Conservation (phyloP, 2,113 vertebrate genomes). For the Phrynosoma platyrhinos region DNA sequence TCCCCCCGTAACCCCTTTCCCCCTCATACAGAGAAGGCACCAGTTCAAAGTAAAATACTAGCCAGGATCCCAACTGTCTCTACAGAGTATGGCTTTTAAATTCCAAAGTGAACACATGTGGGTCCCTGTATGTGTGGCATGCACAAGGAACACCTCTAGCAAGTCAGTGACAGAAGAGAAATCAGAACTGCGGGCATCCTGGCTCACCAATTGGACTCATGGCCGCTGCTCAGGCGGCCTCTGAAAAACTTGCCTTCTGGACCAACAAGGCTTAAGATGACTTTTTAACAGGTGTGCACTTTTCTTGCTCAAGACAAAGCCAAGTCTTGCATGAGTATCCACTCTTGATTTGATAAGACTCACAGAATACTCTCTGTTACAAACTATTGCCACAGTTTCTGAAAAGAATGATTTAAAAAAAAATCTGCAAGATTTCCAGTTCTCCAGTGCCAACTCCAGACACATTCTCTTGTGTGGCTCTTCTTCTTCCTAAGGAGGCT, state of each 20-base stretch:
- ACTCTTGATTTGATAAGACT: background rate
- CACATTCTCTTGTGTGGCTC: too few species aligned
- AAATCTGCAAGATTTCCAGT: too few species aligned
- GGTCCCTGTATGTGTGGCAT: background rate
- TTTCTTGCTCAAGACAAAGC: too few species aligned
- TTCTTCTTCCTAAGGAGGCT: background rate
- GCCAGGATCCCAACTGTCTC: background rate
- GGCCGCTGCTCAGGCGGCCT: too few species aligned
- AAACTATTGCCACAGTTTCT: background rate
- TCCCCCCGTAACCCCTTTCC: too few species aligned
- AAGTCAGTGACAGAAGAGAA: background rate
- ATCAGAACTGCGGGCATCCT: too few species aligned
- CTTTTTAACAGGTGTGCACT: too few species aligned
- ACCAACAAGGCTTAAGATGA: background rate
- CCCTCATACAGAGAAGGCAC: background rate
- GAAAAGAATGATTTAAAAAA: background rate
- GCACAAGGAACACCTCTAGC: background rate
- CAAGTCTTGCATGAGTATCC: too few species aligned
- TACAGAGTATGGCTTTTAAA: conserved; percentile 21
- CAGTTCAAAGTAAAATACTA: conserved; percentile 9
- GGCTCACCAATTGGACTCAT: background rate
- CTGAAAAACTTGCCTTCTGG: background rate
- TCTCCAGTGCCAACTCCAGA: background rate
- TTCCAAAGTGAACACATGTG: background rate
- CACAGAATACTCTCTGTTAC: background rate